Evolutionary conservation across 2,888 invertebrate genomes (phyloP).

Genomic region (Drosophila incognita): DNA sequence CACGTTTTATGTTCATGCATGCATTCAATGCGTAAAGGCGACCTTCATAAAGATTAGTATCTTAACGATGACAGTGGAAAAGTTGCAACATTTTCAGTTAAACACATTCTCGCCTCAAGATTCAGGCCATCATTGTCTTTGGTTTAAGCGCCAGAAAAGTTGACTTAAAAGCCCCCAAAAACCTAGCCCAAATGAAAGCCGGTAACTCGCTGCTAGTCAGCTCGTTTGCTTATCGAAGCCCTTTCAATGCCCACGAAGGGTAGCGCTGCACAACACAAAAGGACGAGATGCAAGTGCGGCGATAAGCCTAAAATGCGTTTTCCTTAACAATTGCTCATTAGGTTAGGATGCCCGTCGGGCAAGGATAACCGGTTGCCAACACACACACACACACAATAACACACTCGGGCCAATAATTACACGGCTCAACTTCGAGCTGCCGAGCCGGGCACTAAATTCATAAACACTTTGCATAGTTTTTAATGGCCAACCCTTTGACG

Average conservation of each 20-base stretch:
- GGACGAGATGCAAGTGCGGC: slow-evolving; percentile 65
- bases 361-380: slow-evolving; percentile 50
- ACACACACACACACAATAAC: slow-evolving; percentile 34
- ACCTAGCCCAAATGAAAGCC: slow-evolving; percentile 32
- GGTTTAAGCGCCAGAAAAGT: slow-evolving; percentile 64
- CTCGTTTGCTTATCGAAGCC: slow-evolving; percentile 67
- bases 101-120: slow-evolving; percentile 46
- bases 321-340: slow-evolving; percentile 81
- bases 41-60: slow-evolving; percentile 83
- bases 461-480: slow-evolving; percentile 81
- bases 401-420: slow-evolving; percentile 69
- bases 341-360: slow-evolving; percentile 50
- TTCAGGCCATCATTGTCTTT: slow-evolving; percentile 64
- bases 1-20: slow-evolving; percentile 46
- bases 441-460: slow-evolving; percentile 68
- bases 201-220: slow-evolving; percentile 23
- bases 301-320: slow-evolving; percentile 80
- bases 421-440: slow-evolving; percentile 14
- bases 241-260: slow-evolving; percentile 58
- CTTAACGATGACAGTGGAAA: slow-evolving; percentile 81
- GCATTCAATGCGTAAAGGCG: slow-evolving; percentile 44
- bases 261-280: slow-evolving; percentile 25
- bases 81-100: slow-evolving; percentile 46
- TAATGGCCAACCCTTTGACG: slow-evolving; percentile 53
- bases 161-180: slow-evolving; percentile 66